Percentiles rank a stretch among this genome's conserved stretches.
These are phyloP conservation scores for Ceraclea dissimilis DNA, from an alignment of 2,888 invertebrate species.

Conservation along the genomic window DNA sequence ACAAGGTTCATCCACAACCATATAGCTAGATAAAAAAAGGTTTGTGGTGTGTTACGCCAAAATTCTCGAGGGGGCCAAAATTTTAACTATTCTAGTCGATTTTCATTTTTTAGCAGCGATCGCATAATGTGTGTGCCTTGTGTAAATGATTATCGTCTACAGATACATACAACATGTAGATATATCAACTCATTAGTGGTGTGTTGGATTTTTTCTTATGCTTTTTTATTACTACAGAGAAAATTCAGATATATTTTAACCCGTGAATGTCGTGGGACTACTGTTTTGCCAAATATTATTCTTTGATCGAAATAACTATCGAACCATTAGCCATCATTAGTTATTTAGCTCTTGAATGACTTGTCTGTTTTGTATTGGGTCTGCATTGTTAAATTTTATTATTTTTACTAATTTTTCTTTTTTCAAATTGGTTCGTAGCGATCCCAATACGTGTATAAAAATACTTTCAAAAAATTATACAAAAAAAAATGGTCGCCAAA, in stretches of 20 bases:
- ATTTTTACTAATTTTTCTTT: background rate
- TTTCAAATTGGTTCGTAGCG: background rate
- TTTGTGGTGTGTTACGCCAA: too few species aligned
- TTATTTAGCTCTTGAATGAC: conserved; percentile 2
- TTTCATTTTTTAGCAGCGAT: too few species aligned
- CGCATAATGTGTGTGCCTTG: too few species aligned
- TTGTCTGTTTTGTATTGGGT: conserved; percentile 4
- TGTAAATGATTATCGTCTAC: too few species aligned
- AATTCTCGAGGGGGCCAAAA: too few species aligned
- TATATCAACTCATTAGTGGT: too few species aligned
- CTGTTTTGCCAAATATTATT: background rate
- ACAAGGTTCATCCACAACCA: too few species aligned
- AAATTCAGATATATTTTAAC: background rate
- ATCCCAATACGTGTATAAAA: conserved; percentile 8
- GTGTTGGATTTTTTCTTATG: too few species aligned
- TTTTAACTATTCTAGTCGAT: too few species aligned
- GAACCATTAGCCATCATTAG: background rate
- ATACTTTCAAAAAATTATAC: background rate
- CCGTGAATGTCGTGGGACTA: background rate
- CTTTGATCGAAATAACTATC: background rate
- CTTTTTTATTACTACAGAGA: too few species aligned
- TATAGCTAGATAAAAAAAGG: too few species aligned
- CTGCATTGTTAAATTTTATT: background rate
- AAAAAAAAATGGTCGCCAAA: background rate
- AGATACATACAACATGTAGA: too few species aligned